Evolutionary conservation across 2,113 vertebrate genomes (phyloP).

Genomic region (Glareola pratincola): DNA sequence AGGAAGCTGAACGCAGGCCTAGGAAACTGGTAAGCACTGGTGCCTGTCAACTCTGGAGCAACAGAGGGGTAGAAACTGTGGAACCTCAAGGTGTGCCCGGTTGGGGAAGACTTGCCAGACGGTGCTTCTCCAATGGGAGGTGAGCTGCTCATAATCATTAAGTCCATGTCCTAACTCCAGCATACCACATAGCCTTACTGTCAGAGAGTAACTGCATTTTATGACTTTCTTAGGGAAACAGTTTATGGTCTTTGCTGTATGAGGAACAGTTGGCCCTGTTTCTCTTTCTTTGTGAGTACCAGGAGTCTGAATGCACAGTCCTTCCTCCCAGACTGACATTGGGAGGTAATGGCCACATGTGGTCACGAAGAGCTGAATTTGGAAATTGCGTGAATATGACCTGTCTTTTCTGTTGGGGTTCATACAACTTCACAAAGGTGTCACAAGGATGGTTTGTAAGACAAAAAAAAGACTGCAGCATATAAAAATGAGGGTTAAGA

Average conservation of each 20-base stretch:
- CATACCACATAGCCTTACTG: background rate
- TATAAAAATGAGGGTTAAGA: background rate
- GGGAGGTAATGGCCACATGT: background rate
- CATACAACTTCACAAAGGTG: background rate
- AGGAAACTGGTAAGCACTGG: background rate
- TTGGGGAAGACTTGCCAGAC: background rate
- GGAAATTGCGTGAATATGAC: background rate
- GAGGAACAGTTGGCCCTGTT: background rate
- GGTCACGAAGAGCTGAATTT: background rate
- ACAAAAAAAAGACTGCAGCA: background rate
- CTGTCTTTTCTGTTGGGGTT: background rate
- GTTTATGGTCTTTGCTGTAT: background rate
- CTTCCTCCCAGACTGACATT: background rate
- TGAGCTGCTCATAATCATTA: background rate
- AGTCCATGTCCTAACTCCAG: background rate
- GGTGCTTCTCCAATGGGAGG: background rate
- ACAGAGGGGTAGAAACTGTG: background rate
- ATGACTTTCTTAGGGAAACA: background rate
- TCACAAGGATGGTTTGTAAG: background rate
- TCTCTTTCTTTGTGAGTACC: background rate
- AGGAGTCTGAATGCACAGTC: background rate
- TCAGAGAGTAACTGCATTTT: background rate
- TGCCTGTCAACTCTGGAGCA: fast-evolving
- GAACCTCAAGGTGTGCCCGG: fast-evolving
- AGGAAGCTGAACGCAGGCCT: background rate